Conservation (phyloP, 2,113 vertebrate species). For the Perca schrenkii region DNA sequence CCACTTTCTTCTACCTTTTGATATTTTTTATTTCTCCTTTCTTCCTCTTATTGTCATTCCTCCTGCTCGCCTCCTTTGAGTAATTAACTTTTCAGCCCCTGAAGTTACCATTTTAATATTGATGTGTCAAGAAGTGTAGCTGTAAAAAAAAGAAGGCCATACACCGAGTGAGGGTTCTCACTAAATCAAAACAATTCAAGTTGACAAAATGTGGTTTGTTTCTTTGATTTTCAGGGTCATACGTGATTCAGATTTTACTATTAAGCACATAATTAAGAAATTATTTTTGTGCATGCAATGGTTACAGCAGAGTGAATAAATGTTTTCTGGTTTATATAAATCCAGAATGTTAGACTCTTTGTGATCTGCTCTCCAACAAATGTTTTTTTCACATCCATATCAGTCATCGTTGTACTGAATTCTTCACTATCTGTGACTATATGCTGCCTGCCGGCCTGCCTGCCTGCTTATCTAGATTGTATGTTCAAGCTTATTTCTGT, state of each 20-base stretch:
- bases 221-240: conserved; percentile 11
- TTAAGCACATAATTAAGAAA: conserved; percentile 27
- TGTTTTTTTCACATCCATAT: background rate
- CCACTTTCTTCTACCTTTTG: conserved; percentile 30
- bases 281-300: conserved; percentile 30
- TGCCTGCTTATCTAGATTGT: conserved; percentile 24
- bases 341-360: background rate
- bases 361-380: conserved; percentile 14
- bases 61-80: conserved; percentile 22
- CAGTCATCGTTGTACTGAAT: background rate
- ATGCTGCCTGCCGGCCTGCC: background rate
- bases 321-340: background rate
- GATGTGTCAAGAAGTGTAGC: conserved; percentile 15
- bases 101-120: conserved; percentile 13
- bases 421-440: background rate
- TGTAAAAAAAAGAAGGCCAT: background rate
- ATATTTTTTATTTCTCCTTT: conserved; percentile 30
- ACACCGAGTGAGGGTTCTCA: background rate
- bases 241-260: conserved; percentile 14
- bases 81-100: conserved; percentile 30
- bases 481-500: conserved; percentile 13
- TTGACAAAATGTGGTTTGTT: background rate
- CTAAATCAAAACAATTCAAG: background rate
- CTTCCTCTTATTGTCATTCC: conserved; percentile 9
- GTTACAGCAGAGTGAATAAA: background rate